Evolutionary conservation across 2,888 invertebrate genomes (phyloP).

Genomic region (Erebia aethiops): DNA sequence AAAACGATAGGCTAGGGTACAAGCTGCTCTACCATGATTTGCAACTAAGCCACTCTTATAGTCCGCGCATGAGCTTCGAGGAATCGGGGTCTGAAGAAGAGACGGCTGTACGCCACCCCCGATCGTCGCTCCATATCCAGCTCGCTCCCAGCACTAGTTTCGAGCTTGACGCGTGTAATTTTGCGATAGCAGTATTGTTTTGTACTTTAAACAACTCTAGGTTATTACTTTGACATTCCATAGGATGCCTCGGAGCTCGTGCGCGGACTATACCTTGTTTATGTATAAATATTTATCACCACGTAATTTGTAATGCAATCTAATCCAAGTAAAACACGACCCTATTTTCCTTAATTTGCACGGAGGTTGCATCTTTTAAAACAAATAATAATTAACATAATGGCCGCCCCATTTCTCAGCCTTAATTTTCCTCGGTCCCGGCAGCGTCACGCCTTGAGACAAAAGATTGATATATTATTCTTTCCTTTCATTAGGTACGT

Average conservation of each 20-base stretch:
- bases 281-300: constrained; percentile 29
- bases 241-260: too few species aligned
- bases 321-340: constrained; percentile 27
- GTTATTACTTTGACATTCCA: too few species aligned
- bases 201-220: too few species aligned
- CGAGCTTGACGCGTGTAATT: too few species aligned
- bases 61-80: too few species aligned
- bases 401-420: constrained; percentile 69
- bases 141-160: too few species aligned
- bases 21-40: not conserved
- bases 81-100: too few species aligned
- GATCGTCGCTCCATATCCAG: too few species aligned
- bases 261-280: too few species aligned
- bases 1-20: not conserved
- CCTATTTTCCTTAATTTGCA: constrained; percentile 34
- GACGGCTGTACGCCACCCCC: too few species aligned
- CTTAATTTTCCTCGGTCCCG: constrained; percentile 66
- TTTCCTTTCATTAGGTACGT: constrained; percentile 67
- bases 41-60: not conserved
- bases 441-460: constrained; percentile 58
- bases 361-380: constrained; percentile 44
- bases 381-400: constrained; percentile 77
- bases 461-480: constrained; percentile 76
- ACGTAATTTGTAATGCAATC: constrained; percentile 22
- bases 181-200: too few species aligned